phyloP scores from a whole-genome alignment of 2,888 invertebrate species.

The Noctua fimbriata region DNA sequence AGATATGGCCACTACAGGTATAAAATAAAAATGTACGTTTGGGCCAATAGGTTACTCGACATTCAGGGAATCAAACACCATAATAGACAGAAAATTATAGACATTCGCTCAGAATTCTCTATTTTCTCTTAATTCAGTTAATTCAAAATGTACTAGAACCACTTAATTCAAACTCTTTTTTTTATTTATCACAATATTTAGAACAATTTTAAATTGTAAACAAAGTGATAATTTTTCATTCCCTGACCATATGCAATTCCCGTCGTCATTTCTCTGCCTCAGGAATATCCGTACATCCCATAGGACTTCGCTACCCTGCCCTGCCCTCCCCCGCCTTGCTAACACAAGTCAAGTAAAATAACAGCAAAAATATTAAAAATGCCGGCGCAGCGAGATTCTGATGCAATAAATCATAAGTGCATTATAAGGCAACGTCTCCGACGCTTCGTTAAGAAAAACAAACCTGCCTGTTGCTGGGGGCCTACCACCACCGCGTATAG shows the following conservation, averaged over 20 bases:
- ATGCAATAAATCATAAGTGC: slow-evolving; percentile 85
- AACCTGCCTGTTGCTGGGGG: slow-evolving; percentile 71
- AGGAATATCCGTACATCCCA: slow-evolving; percentile 12
- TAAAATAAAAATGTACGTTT: background rate
- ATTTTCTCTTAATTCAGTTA: background rate
- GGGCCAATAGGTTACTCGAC: background rate
- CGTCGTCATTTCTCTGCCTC: background rate
- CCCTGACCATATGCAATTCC: background rate
- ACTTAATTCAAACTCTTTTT: background rate
- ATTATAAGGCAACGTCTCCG: slow-evolving; percentile 78
- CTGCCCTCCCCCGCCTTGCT: slow-evolving; percentile 1
- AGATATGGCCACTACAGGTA: background rate
- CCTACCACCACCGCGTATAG: background rate
- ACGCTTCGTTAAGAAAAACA: slow-evolving; percentile 84
- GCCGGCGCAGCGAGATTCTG: slow-evolving; percentile 72
- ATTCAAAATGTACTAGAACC: background rate
- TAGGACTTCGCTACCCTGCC: slow-evolving; percentile 4
- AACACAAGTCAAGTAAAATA: slow-evolving; percentile 58
- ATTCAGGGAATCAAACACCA: background rate
- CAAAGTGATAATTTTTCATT: background rate
- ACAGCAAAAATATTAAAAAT: slow-evolving; percentile 73
- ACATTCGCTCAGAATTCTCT: background rate
- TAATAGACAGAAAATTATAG: background rate
- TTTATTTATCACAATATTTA: background rate
- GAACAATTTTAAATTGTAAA: background rate